A percentile compares a stretch with the other conserved stretches of the same genome.
These are phyloP conservation scores for Aethina tumida DNA, from an alignment of 1,140 invertebrate species.

Conservation along the genomic window DNA sequence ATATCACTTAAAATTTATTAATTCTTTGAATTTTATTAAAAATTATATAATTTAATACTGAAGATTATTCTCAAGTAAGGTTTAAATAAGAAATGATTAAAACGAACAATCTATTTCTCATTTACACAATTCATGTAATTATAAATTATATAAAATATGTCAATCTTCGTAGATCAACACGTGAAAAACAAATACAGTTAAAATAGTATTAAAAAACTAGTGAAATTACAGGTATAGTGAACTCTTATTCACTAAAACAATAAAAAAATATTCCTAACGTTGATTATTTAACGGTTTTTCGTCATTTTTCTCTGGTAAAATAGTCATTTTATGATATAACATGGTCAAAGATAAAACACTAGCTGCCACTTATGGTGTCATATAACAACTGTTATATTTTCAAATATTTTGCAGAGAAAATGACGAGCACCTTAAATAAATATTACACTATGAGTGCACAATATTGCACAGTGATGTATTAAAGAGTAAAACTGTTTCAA, in stretches of 20 bases:
- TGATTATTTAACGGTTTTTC: no score
- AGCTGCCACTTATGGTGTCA: no score
- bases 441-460: constrained; percentile 4
- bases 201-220: constrained; percentile 11
- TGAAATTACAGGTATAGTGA: constrained; percentile 4
- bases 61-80: no score
- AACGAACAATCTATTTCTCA: constrained; percentile 7
- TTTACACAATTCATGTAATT: constrained; percentile 16
- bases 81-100: no score
- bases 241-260: constrained; percentile 7
- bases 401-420: no score
- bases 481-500: constrained; percentile 10
- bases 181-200: constrained; percentile 13
- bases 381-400: no score
- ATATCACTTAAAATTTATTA: background rate
- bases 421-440: no score
- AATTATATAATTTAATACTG: constrained; percentile 4
- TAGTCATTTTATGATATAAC: no score
- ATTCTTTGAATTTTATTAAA: background rate
- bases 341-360: no score
- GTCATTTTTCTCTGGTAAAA: no score
- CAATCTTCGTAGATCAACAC: constrained; percentile 10
- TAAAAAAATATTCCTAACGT: no score
- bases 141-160: constrained; percentile 13
- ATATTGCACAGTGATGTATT: constrained; percentile 20